These are phyloP conservation scores for Meteorus cinctellus DNA, from an alignment of 2,888 invertebrate genomes.

Conservation along the genomic window DNA sequence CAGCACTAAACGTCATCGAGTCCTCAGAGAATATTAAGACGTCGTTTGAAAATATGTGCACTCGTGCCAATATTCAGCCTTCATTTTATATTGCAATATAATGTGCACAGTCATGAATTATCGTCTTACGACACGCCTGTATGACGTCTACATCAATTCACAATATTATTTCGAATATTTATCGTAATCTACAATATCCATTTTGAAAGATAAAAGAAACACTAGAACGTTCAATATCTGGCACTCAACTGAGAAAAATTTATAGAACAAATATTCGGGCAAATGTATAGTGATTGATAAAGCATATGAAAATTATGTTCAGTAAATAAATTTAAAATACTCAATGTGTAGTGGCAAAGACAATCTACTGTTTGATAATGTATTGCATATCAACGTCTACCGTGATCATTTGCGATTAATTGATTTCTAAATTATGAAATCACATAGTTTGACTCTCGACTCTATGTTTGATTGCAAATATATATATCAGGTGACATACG, in stretches of 20 bases:
- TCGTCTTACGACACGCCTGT: slow-evolving; percentile 27
- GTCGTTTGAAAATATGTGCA: slow-evolving; percentile 20
- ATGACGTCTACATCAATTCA: not conserved
- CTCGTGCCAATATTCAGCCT: slow-evolving; percentile 13
- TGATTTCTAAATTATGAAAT: slow-evolving; percentile 15
- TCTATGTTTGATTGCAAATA: not conserved
- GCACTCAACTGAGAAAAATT: too few relatives aligned
- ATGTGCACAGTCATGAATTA: slow-evolving; percentile 36
- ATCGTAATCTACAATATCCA: not conserved
- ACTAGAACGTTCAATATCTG: too few relatives aligned
- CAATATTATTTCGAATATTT: slow-evolving; percentile 10
- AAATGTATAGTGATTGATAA: too few relatives aligned
- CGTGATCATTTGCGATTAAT: not conserved
- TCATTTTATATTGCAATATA: slow-evolving; percentile 43
- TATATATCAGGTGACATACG: slow-evolving; percentile 1
- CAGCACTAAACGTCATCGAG: slow-evolving; percentile 41
- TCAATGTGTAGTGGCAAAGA: too few relatives aligned
- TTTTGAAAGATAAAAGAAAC: not conserved
- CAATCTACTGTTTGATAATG: too few relatives aligned
- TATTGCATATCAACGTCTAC: not conserved
- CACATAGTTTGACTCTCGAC: not conserved
- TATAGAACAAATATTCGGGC: too few relatives aligned
- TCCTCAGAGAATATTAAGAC: slow-evolving; percentile 47
- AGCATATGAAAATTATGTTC: too few relatives aligned
- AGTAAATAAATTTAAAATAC: too few relatives aligned